These are phyloP conservation scores for Salvelinus alpinus DNA, from an alignment of 2,113 vertebrate genomes.

Conservation along the genomic window DNA sequence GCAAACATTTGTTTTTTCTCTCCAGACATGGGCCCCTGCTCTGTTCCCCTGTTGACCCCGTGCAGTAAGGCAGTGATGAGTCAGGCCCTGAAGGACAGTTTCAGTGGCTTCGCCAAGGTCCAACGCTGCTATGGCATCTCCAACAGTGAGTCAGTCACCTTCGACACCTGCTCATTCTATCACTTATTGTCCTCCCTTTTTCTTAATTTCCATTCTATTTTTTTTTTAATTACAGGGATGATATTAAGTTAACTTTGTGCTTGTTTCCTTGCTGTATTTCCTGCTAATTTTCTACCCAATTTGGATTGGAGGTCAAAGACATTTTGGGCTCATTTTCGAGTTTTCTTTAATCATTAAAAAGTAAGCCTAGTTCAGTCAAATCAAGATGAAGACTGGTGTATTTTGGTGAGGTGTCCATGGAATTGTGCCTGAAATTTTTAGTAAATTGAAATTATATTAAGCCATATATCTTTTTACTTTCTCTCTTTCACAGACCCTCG, in stretches of 20 bases:
- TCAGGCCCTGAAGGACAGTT: conserved; percentile 87
- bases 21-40: conserved; percentile 75
- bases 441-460: no score
- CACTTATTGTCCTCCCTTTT: neutral
- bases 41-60: conserved; percentile 84
- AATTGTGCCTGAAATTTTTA: neutral
- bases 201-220: neutral
- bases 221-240: neutral
- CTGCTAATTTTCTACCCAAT: neutral
- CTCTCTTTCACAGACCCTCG: conserved; percentile 73
- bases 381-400: no score
- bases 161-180: neutral
- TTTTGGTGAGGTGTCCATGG: no score
- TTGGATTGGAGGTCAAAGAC: neutral
- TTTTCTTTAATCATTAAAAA: no score
- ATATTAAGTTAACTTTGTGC: neutral
- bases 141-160: conserved; percentile 81
- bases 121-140: conserved; percentile 82
- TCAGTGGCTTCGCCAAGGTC: conserved; percentile 86
- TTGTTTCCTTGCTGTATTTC: neutral
- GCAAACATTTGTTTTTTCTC: conserved; percentile 26
- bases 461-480: neutral
- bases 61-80: conserved; percentile 92
- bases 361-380: no score
- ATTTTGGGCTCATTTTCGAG: neutral